Evolutionary conservation across 1,140 invertebrate species (phyloP).

Genomic region (Hesperophylax magnus): DNA sequence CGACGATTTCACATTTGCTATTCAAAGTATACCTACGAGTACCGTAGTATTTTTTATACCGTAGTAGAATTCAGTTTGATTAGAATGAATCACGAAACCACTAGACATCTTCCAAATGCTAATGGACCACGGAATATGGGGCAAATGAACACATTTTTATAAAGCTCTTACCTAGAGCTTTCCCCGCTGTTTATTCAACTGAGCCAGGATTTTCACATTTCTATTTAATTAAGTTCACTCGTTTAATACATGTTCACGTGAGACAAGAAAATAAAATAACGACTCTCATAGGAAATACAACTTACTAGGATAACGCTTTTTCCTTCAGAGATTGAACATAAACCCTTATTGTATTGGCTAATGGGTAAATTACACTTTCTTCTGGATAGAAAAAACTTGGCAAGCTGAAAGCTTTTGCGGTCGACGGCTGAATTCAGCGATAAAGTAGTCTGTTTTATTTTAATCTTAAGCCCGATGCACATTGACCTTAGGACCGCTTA

Average conservation of each 20-base stretch:
- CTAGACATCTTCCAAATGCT: too few species aligned
- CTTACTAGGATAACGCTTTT: conserved; percentile 8
- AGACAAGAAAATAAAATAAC: conserved; percentile 10
- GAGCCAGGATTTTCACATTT: neutral
- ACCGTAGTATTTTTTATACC: too few species aligned
- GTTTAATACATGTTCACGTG: neutral
- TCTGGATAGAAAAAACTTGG: conserved; percentile 38
- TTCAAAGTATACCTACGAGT: too few species aligned
- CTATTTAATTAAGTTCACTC: conserved; percentile 12
- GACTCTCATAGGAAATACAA: neutral
- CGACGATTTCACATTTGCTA: too few species aligned
- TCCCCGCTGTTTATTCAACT: too few species aligned
- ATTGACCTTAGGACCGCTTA: neutral
- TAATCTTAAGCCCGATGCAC: neutral
- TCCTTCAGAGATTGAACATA: conserved; percentile 20
- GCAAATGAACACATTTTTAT: too few species aligned
- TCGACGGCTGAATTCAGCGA: conserved; percentile 13
- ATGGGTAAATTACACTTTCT: conserved; percentile 37
- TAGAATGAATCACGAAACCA: too few species aligned
- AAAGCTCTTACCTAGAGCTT: too few species aligned
- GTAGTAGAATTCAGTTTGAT: too few species aligned
- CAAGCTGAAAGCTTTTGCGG: conserved; percentile 38
- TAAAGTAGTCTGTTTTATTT: conserved; percentile 7
- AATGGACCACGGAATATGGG: too few species aligned
- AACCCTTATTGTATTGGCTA: conserved; percentile 39